phyloP scores from a whole-genome alignment of 2,888 invertebrate genomes.

The Phasia obesa region DNA sequence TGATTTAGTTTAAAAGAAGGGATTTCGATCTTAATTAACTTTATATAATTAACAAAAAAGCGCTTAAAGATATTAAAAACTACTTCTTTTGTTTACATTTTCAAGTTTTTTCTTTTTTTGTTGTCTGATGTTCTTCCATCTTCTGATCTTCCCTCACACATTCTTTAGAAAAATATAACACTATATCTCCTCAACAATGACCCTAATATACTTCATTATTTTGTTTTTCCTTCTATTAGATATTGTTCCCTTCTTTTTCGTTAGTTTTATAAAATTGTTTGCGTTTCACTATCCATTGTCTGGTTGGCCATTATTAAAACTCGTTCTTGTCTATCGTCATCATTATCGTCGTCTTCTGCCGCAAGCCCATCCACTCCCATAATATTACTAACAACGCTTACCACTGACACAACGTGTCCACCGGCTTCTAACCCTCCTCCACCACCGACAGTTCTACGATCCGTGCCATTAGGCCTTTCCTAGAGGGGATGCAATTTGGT shows the following conservation, averaged over 20 bases:
- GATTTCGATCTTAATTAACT: constrained; percentile 47
- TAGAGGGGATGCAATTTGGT: constrained; percentile 81
- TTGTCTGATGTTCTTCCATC: background rate
- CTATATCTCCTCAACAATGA: constrained; percentile 40
- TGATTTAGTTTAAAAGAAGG: constrained; percentile 52
- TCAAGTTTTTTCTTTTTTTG: background rate
- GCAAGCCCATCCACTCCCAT: constrained; percentile 20
- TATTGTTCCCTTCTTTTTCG: constrained; percentile 49
- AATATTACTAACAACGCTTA: constrained; percentile 30
- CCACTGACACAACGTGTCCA: constrained; percentile 11
- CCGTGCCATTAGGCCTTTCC: constrained; percentile 78
- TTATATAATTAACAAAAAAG: constrained; percentile 66
- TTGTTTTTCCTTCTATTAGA: constrained; percentile 18
- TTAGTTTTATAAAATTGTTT: constrained; percentile 64
- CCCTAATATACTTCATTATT: constrained; percentile 11
- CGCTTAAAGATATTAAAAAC: constrained; percentile 60
- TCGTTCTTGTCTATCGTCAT: constrained; percentile 42
- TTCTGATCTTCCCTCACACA: background rate
- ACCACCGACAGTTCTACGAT: constrained; percentile 71
- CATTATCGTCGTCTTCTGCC: constrained; percentile 6
- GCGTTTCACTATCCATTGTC: constrained; percentile 66
- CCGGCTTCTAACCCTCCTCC: constrained; percentile 57
- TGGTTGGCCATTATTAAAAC: constrained; percentile 59
- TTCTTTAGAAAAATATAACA: constrained; percentile 42
- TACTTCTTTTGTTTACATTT: constrained; percentile 29